A percentile compares a stretch with the other conserved stretches of the same genome.
phyloP scores from a whole-genome alignment of 2,888 invertebrate genomes.

The Eucriotettix oculatus region DNA sequence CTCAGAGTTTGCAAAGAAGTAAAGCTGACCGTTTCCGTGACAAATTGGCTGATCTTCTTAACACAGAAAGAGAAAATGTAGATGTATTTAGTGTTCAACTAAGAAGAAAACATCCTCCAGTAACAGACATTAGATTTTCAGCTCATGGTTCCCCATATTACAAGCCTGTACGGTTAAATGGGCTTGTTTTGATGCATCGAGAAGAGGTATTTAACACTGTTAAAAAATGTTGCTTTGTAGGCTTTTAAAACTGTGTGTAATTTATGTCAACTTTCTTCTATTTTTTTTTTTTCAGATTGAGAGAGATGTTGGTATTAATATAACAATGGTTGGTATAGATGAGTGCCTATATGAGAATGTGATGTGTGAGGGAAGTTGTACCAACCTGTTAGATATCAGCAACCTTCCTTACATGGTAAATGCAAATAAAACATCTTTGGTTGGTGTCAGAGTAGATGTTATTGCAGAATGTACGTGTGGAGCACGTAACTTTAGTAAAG shows the following conservation, averaged over 20 bases:
- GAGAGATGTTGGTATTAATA: conserved; percentile 83
- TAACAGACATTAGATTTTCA: conserved; percentile 84
- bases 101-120: conserved; percentile 67
- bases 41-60: conserved; percentile 70
- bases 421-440: conserved; percentile 90
- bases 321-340: conserved; percentile 95
- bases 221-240: too few relatives aligned
- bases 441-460: conserved; percentile 88
- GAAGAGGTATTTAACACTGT: conserved; percentile 41
- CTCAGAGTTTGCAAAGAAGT: conserved; percentile 67
- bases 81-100: conserved; percentile 93
- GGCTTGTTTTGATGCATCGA: conserved; percentile 81
- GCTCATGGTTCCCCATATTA: conserved; percentile 94
- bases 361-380: conserved; percentile 92
- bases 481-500: conserved; percentile 79
- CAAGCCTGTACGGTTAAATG: conserved; percentile 85
- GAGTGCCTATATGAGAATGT: conserved; percentile 89
- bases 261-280: neutral
- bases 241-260: neutral
- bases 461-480: conserved; percentile 87
- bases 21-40: conserved; percentile 80
- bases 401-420: conserved; percentile 88
- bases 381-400: conserved; percentile 79
- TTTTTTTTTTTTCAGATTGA: conserved; percentile 47
- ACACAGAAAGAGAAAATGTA: conserved; percentile 74